Evolutionary conservation across 2,113 vertebrate genomes (phyloP).

Genomic region (Caloenas nicobarica): DNA sequence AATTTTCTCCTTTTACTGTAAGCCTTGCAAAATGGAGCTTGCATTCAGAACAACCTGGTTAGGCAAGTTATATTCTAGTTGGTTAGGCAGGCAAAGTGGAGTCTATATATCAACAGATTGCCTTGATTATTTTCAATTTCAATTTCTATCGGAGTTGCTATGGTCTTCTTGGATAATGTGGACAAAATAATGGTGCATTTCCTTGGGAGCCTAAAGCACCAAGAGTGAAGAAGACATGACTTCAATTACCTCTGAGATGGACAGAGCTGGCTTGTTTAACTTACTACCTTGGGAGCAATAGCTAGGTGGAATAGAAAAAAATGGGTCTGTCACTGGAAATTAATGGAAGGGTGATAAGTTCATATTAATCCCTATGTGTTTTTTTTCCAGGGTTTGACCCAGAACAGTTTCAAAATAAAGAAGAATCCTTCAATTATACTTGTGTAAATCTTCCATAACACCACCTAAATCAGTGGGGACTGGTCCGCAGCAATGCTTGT

Average conservation of each 20-base stretch:
- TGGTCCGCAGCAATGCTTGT: background rate
- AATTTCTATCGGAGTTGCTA: background rate
- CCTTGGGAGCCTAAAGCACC: background rate
- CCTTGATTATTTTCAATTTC: background rate
- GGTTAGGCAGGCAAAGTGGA: background rate
- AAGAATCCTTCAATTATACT: background rate
- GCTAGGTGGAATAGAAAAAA: background rate
- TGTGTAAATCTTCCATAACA: background rate
- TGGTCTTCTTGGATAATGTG: background rate
- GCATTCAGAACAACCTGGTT: background rate
- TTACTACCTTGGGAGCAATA: constrained; percentile 3
- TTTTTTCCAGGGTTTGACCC: constrained; percentile 5
- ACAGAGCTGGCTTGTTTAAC: background rate
- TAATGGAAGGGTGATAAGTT: background rate
- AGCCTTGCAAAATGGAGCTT: background rate
- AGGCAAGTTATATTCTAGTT: background rate
- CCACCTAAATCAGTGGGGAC: background rate
- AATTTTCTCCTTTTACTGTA: background rate
- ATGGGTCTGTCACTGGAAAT: background rate
- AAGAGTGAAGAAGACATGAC: background rate
- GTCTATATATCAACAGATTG: background rate
- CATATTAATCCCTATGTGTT: background rate
- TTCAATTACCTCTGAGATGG: background rate
- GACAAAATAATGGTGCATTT: background rate
- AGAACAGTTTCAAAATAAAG: constrained; percentile 10